Evolutionary conservation across 2,797 vertebrate genomes (phyloP).

Genomic region (Trematomus bernacchii): DNA sequence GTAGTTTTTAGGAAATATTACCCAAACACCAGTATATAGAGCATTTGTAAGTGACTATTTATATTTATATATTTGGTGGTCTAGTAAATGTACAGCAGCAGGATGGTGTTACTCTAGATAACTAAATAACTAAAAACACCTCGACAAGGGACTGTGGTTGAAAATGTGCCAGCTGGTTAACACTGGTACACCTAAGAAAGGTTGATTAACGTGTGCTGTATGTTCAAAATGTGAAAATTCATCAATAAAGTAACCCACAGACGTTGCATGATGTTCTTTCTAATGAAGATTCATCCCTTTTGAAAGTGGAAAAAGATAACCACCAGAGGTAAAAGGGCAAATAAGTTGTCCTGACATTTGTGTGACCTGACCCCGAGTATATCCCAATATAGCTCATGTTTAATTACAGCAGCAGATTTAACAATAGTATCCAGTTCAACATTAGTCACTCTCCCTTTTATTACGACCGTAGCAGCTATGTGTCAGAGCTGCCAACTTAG

Average conservation of each 20-base stretch:
- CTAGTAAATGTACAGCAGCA: neutral
- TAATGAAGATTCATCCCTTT: neutral
- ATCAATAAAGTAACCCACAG: neutral
- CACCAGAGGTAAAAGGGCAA: neutral
- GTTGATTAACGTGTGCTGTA: too few species aligned
- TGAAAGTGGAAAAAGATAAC: neutral
- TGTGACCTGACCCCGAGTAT: neutral
- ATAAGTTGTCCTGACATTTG: neutral
- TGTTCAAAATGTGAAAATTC: too few species aligned
- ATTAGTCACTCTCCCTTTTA: constrained; percentile 56
- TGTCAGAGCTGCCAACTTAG: constrained; percentile 59
- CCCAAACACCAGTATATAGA: neutral
- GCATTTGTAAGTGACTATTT: neutral
- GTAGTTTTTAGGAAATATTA: neutral
- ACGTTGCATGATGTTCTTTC: neutral
- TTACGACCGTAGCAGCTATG: constrained; percentile 55
- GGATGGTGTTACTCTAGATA: neutral
- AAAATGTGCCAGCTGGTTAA: too few species aligned
- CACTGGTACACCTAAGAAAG: too few species aligned
- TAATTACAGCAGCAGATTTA: constrained; percentile 39
- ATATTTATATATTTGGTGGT: neutral
- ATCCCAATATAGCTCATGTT: constrained; percentile 2
- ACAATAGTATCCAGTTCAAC: constrained; percentile 41
- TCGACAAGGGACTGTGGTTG: too few species aligned
- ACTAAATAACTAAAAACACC: neutral